Conservation (phyloP, 2,113 vertebrate genomes). For the Syrmaticus mikado region DNA sequence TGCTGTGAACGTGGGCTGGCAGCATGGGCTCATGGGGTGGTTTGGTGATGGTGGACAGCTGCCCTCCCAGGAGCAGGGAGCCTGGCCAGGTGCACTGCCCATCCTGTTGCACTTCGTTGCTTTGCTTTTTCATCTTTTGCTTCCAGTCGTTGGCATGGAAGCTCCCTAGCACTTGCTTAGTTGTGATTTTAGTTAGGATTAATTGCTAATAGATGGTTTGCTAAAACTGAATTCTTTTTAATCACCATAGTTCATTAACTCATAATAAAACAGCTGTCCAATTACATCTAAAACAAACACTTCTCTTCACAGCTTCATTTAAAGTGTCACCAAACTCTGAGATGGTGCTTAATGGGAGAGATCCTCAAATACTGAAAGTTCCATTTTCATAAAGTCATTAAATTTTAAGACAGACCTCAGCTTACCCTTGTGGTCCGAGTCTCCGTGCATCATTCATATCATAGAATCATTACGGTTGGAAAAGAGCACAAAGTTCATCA, state of each 20-base stretch:
- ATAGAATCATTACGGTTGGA: too few relatives aligned
- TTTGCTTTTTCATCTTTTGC: background rate
- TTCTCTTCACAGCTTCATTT: constrained; percentile 42
- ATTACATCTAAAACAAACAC: constrained; percentile 20
- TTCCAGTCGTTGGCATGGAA: background rate
- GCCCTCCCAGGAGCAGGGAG: background rate
- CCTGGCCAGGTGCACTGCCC: background rate
- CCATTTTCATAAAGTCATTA: background rate
- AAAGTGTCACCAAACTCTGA: constrained; percentile 12
- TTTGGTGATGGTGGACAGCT: background rate
- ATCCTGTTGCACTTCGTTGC: background rate
- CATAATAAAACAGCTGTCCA: constrained; percentile 59
- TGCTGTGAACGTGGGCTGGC: background rate
- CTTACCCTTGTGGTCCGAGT: background rate
- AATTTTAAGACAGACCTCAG: background rate
- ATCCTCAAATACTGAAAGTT: constrained; percentile 18
- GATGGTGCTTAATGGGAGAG: constrained; percentile 14
- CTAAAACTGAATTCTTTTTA: constrained; percentile 7
- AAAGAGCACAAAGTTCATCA: too few relatives aligned
- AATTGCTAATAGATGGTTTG: constrained; percentile 12
- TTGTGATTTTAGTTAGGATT: constrained; percentile 10
- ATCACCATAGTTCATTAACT: constrained; percentile 46
- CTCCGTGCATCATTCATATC: too few relatives aligned
- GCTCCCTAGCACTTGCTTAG: background rate
- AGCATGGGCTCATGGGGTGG: accelerated